Percentiles rank a stretch among this genome's conserved stretches.
These are phyloP conservation scores for Acanthopagrus latus DNA, from an alignment of 2,797 vertebrate species.

Conservation along the genomic window DNA sequence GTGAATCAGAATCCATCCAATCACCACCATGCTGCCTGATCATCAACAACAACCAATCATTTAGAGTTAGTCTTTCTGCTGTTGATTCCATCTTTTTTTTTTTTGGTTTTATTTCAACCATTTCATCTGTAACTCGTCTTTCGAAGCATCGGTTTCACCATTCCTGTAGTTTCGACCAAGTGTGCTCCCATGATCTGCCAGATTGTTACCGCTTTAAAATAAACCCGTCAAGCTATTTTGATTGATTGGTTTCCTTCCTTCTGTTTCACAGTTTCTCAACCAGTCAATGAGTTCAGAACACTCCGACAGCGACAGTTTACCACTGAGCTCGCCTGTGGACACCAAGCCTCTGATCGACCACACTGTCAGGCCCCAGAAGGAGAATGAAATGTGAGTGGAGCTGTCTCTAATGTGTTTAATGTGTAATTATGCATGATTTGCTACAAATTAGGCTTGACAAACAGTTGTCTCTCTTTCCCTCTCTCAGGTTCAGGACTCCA, in stretches of 20 bases:
- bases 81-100: slow-evolving; percentile 1
- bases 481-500: slow-evolving; percentile 92
- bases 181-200: slow-evolving; percentile 9
- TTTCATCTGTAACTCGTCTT: slow-evolving; percentile 2
- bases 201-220: background rate
- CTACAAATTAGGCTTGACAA: background rate
- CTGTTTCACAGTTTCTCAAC: slow-evolving; percentile 91
- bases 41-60: slow-evolving; percentile 38
- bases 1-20: slow-evolving; percentile 55
- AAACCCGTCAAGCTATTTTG: background rate
- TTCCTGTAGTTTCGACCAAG: background rate
- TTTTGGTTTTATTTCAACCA: background rate
- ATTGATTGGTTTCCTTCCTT: slow-evolving; percentile 53
- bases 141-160: background rate
- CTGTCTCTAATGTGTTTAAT: background rate
- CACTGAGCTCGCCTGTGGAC: slow-evolving; percentile 87
- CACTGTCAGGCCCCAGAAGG: slow-evolving; percentile 90
- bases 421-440: background rate
- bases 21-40: slow-evolving; percentile 49
- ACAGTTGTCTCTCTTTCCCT: background rate
- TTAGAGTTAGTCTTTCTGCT: slow-evolving; percentile 26
- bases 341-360: slow-evolving; percentile 89
- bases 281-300: slow-evolving; percentile 90
- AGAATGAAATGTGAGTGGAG: slow-evolving; percentile 90
- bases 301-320: slow-evolving; percentile 87